phyloP scores from a whole-genome alignment of 1,140 invertebrate genomes.

The Musca vetustissima region DNA sequence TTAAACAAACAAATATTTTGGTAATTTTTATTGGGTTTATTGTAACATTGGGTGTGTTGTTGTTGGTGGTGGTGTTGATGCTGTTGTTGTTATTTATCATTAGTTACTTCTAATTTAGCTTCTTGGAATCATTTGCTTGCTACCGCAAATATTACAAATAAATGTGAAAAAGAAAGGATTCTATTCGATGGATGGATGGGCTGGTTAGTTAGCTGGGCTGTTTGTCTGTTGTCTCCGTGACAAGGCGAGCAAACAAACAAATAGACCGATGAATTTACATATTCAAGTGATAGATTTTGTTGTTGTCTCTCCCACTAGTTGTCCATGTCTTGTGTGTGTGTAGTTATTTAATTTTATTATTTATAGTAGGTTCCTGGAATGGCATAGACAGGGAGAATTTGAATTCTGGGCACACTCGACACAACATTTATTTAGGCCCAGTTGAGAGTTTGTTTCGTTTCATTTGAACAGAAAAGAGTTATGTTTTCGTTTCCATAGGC shows the following conservation, averaged over 20 bases:
- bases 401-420: background rate
- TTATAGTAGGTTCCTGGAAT: slow-evolving; percentile 5
- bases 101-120: slow-evolving; percentile 6
- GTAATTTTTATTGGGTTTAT: too few species aligned
- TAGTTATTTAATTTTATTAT: background rate
- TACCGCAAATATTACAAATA: slow-evolving; percentile 27
- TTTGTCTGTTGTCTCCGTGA: too few species aligned
- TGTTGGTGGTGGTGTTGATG: too few species aligned
- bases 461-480: too few species aligned
- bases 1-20: too few species aligned
- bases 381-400: too few species aligned
- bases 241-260: too few species aligned
- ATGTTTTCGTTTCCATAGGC: background rate
- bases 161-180: slow-evolving; percentile 19
- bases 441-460: too few species aligned
- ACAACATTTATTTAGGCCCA: slow-evolving; percentile 3
- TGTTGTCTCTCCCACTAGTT: background rate
- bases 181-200: too few species aligned
- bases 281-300: background rate
- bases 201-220: background rate
- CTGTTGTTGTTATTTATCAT: too few species aligned
- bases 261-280: background rate
- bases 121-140: slow-evolving; percentile 23
- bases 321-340: background rate
- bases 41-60: too few species aligned